Evolutionary conservation across 1,140 invertebrate genomes (phyloP).

Genomic region (Ceratina calcarata): DNA sequence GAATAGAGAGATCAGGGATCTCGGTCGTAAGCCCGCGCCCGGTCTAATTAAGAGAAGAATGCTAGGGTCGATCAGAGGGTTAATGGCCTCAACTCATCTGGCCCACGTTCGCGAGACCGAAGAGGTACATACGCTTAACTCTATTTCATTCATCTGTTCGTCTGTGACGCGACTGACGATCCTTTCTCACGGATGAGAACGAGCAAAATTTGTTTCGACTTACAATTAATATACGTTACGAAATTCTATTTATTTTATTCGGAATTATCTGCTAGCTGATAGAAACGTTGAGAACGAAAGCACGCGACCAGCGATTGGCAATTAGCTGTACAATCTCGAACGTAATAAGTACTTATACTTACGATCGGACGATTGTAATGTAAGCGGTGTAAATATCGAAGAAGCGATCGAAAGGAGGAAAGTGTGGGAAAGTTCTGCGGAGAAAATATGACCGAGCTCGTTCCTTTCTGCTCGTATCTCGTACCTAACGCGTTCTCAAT

Average conservation of each 20-base stretch:
- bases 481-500: background rate
- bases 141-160: conserved; percentile 1
- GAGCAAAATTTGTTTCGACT: no score
- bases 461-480: background rate
- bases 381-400: background rate
- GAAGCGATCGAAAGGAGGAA: conserved; percentile 68
- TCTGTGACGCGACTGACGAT: background rate
- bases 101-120: conserved; percentile 71
- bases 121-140: conserved; percentile 64
- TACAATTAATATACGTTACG: no score
- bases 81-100: conserved; percentile 77
- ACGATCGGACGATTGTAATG: background rate
- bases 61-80: conserved; percentile 76
- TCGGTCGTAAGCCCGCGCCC: conserved; percentile 58
- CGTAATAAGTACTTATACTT: no score
- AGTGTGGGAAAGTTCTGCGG: conserved; percentile 78
- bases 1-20: conserved; percentile 25
- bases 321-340: no score
- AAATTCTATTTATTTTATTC: no score
- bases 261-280: no score
- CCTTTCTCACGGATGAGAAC: background rate
- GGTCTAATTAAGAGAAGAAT: conserved; percentile 75
- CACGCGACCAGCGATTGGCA: no score
- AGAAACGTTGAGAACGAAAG: no score
- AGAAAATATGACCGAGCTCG: conserved; percentile 76